Percentiles rank a stretch among this genome's conserved stretches.
phyloP scores from a whole-genome alignment of 64 coral and sea anemone species.

The Dendrophyllia cribrosa region DNA sequence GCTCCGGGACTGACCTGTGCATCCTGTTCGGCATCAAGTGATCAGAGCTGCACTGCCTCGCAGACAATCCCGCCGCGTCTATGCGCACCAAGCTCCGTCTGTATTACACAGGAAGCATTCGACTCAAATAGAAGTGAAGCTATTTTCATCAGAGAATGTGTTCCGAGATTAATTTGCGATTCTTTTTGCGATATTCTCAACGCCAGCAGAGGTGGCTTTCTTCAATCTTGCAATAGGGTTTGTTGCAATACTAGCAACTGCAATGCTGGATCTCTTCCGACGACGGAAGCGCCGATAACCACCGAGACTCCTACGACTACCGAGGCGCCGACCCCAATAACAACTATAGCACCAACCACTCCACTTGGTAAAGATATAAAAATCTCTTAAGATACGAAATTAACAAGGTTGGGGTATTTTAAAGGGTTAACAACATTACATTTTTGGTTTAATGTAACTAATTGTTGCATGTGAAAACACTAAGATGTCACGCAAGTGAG shows the following conservation, averaged over 20 bases:
- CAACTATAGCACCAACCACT: no score
- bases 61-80: not conserved
- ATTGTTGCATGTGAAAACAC: no score
- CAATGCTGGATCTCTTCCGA: constrained; percentile 1
- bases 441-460: no score
- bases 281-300: not conserved
- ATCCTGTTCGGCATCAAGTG: not conserved
- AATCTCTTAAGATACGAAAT: no score
- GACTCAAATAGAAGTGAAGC: not conserved
- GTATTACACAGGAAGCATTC: not conserved
- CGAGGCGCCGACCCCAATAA: not conserved
- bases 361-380: no score
- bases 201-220: not conserved
- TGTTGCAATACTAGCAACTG: not conserved
- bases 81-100: not conserved
- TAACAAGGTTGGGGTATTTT: no score
- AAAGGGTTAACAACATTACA: no score
- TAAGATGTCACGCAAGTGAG: no score
- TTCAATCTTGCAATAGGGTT: not conserved
- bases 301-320: not conserved
- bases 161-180: not conserved
- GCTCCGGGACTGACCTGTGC: not conserved
- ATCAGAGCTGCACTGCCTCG: not conserved
- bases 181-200: not conserved
- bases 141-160: not conserved